These are phyloP conservation scores for Adelphocoris suturalis DNA, from an alignment of 2,888 invertebrate species.

Conservation along the genomic window DNA sequence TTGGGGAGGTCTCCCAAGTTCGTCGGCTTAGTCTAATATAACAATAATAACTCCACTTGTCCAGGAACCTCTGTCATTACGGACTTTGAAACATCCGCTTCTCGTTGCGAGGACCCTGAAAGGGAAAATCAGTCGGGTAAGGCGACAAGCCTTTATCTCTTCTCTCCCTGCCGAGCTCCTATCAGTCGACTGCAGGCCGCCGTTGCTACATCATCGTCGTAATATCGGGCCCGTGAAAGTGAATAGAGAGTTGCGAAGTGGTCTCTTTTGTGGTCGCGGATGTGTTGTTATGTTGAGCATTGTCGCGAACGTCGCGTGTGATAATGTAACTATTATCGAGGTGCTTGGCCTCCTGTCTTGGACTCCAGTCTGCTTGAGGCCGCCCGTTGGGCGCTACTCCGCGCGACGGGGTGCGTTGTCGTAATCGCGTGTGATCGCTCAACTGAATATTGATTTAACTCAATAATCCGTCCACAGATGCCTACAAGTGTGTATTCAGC, in stretches of 20 bases:
- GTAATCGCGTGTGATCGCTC: neutral
- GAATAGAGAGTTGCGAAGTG: constrained; percentile 36
- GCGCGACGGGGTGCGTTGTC: constrained; percentile 4
- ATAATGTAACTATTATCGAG: constrained; percentile 30
- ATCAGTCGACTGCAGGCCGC: constrained; percentile 24
- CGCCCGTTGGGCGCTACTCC: neutral
- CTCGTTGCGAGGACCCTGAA: neutral
- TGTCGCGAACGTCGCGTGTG: neutral
- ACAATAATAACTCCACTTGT: constrained; percentile 28
- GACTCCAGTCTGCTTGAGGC: neutral
- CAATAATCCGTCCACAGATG: too few species aligned
- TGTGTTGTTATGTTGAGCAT: constrained; percentile 9
- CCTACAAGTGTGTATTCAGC: too few species aligned
- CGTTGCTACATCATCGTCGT: constrained; percentile 27
- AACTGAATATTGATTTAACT: neutral
- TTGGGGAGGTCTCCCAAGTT: neutral
- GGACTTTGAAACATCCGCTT: constrained; percentile 44
- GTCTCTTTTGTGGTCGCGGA: neutral
- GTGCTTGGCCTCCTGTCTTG: neutral
- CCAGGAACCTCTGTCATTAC: constrained; percentile 16
- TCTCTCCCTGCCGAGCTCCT: neutral
- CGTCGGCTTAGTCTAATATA: neutral
- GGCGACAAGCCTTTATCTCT: constrained; percentile 18
- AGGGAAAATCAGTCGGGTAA: constrained; percentile 33
- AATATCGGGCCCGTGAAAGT: constrained; percentile 33